Conservation (phyloP, 1,140 invertebrate genomes). For the Thaumetopoea pityocampa region DNA sequence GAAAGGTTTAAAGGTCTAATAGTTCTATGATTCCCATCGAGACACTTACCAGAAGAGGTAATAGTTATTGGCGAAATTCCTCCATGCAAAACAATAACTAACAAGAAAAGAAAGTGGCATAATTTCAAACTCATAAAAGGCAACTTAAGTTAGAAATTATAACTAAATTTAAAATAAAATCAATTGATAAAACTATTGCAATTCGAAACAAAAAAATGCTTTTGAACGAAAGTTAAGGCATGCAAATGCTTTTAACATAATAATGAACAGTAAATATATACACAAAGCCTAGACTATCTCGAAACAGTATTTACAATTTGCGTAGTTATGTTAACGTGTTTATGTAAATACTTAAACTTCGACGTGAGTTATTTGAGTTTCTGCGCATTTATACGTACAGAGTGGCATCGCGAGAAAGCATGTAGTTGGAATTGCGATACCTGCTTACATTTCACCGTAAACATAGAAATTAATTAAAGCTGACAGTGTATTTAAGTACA, state of each 20-base stretch:
- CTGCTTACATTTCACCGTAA: constrained; percentile 1
- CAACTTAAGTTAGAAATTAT: no score
- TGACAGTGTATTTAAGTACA: no score
- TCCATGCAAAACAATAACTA: no score
- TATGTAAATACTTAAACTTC: constrained; percentile 35
- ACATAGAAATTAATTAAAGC: not conserved
- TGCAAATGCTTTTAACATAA: constrained; percentile 10
- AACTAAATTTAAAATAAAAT: no score
- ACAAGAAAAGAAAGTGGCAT: no score
- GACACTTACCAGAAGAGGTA: no score
- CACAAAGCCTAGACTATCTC: constrained; percentile 15
- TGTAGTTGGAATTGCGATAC: constrained; percentile 3
- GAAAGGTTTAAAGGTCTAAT: no score
- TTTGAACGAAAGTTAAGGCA: constrained; percentile 3
- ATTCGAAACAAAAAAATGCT: no score
- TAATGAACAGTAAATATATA: constrained; percentile 1
- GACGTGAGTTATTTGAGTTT: constrained; percentile 28
- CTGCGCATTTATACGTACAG: constrained; percentile 22
- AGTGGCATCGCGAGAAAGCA: constrained; percentile 5
- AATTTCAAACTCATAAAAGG: no score
- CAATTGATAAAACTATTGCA: no score
- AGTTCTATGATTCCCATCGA: no score
- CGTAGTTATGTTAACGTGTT: constrained; percentile 32
- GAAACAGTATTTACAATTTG: constrained; percentile 22
- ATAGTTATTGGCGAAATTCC: no score